Evolutionary conservation across 2,797 vertebrate genomes (phyloP).

Genomic region (Pseudomugil tenellus): DNA sequence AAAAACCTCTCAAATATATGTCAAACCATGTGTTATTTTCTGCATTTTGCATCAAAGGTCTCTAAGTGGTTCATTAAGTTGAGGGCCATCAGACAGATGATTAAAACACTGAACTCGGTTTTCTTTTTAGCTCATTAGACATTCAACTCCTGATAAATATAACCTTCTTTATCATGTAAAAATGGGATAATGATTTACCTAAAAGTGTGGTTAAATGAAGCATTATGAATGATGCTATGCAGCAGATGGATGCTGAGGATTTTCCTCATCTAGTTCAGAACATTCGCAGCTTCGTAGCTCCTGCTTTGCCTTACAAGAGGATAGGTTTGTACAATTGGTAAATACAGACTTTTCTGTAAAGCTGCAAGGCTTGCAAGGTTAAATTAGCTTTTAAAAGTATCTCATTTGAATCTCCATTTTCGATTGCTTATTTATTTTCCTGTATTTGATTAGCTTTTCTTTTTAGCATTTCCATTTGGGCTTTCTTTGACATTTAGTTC

Average conservation of each 20-base stretch:
- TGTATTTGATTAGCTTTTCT: neutral
- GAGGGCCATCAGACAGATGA: slow-evolving; percentile 44
- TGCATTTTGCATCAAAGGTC: slow-evolving; percentile 29
- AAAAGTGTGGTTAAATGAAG: neutral
- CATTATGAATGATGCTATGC: neutral
- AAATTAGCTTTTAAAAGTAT: neutral
- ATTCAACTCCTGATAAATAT: slow-evolving; percentile 26
- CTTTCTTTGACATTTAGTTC: neutral
- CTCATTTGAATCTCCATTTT: neutral
- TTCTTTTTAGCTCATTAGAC: slow-evolving; percentile 32
- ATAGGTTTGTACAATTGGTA: too few species aligned
- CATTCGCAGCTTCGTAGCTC: neutral
- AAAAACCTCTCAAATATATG: neutral
- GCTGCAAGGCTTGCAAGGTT: neutral
- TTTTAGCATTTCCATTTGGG: neutral
- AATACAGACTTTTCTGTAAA: neutral
- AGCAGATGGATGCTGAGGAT: neutral
- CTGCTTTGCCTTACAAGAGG: neutral
- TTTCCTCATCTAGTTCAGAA: neutral
- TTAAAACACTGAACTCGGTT: slow-evolving; percentile 50
- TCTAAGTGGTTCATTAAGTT: slow-evolving; percentile 49
- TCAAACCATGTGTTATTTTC: neutral
- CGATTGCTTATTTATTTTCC: neutral
- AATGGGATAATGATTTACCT: neutral
- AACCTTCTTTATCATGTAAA: slow-evolving; percentile 10